These are phyloP conservation scores for Drosophila engyochracea DNA, from an alignment of 2,888 invertebrate species.

Conservation along the genomic window DNA sequence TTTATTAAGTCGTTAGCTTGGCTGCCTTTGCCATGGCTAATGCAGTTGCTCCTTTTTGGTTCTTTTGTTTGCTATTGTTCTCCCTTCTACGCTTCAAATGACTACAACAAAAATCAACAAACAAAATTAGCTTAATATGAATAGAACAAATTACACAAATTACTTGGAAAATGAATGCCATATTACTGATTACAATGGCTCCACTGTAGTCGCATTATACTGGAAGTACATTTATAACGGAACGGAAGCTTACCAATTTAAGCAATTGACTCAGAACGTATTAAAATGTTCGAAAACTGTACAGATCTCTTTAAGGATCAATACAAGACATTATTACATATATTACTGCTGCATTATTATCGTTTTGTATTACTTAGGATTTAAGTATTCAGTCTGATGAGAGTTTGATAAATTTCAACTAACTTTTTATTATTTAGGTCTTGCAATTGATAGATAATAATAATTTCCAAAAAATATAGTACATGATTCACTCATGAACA, in stretches of 20 bases:
- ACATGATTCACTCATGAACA: neutral
- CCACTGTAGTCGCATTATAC: neutral
- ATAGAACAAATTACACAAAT: conserved; percentile 32
- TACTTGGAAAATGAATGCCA: conserved; percentile 32
- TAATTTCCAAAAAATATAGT: neutral
- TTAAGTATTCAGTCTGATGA: neutral
- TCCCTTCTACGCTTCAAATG: conserved; percentile 14
- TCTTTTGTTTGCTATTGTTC: conserved; percentile 30
- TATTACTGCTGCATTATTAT: neutral
- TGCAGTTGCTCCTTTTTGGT: conserved; percentile 28
- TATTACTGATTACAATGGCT: conserved; percentile 15
- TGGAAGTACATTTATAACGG: neutral
- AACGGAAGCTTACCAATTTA: neutral
- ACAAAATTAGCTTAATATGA: conserved; percentile 29
- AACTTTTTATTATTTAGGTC: neutral
- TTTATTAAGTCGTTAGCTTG: conserved; percentile 65
- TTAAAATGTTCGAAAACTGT: neutral
- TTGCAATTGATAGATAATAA: neutral
- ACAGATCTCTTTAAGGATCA: neutral
- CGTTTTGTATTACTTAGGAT: neutral
- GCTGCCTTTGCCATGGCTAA: conserved; percentile 28
- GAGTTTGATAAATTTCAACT: neutral
- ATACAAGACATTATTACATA: neutral
- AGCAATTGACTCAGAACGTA: neutral
- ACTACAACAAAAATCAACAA: conserved; percentile 30